These are phyloP conservation scores for Lamellibrachia luymesi DNA, from an alignment of 1,140 invertebrate species.

Conservation along the genomic window DNA sequence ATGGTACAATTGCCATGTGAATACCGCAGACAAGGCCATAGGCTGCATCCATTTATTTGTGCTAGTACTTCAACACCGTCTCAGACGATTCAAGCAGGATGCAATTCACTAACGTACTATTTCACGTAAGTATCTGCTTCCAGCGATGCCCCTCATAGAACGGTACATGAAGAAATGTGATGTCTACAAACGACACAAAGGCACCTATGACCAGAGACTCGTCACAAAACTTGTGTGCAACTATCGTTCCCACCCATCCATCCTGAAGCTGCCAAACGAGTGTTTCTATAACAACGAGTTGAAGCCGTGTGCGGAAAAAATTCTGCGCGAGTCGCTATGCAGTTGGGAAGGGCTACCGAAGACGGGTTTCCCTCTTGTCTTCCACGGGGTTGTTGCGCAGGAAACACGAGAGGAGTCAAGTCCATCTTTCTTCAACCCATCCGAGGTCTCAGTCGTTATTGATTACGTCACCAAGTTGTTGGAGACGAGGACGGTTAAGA, in stretches of 20 bases:
- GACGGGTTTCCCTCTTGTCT: constrained; percentile 70
- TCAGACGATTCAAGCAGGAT: no score
- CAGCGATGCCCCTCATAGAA: constrained; percentile 7
- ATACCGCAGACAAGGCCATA: no score
- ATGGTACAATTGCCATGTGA: no score
- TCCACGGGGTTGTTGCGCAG: constrained; percentile 69
- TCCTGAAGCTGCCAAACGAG: constrained; percentile 42
- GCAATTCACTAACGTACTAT: no score
- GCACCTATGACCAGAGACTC: neutral
- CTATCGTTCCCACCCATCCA: constrained; percentile 49
- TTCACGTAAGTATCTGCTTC: neutral
- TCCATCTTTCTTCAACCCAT: constrained; percentile 85
- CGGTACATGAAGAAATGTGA: neutral
- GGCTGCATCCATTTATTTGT: no score
- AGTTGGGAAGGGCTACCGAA: constrained; percentile 52
- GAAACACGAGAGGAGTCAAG: constrained; percentile 57
- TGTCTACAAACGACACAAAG: neutral
- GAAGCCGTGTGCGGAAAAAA: constrained; percentile 56
- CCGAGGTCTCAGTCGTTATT: constrained; percentile 69
- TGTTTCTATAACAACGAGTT: constrained; percentile 49
- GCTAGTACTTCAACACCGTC: no score
- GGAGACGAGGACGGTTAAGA: constrained; percentile 32
- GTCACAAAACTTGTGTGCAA: constrained; percentile 51
- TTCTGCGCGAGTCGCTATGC: constrained; percentile 41
- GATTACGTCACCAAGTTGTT: constrained; percentile 48